These are phyloP conservation scores for Synaphobranchus kaupii DNA, from an alignment of 2,797 vertebrate genomes.

Conservation along the genomic window DNA sequence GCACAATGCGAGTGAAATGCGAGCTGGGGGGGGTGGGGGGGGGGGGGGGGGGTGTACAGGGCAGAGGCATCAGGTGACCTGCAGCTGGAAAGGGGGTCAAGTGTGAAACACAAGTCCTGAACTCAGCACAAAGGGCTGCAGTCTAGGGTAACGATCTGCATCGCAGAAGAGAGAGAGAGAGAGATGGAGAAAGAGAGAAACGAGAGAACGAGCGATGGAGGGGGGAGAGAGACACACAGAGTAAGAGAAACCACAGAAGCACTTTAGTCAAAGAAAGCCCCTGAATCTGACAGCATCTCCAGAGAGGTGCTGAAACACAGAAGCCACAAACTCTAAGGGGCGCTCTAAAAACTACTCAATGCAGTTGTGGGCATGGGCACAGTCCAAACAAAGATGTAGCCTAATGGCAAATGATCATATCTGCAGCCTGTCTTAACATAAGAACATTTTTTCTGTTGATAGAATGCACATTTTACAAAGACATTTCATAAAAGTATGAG, in stretches of 20 bases:
- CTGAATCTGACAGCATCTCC: background rate
- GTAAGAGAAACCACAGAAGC: background rate
- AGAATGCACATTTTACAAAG: too few relatives aligned
- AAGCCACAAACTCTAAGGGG: background rate
- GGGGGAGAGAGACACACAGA: background rate
- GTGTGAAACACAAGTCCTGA: constrained; percentile 61
- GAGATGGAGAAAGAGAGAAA: background rate
- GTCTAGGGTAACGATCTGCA: constrained; percentile 36
- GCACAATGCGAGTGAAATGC: constrained; percentile 53
- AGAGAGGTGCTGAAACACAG: background rate
- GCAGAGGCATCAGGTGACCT: constrained; percentile 56
- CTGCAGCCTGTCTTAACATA: background rate
- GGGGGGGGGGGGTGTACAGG: constrained; percentile 10
- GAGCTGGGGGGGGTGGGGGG: constrained; percentile 34
- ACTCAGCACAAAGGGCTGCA: constrained; percentile 44
- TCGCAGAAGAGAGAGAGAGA: constrained; percentile 1
- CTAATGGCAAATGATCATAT: background rate
- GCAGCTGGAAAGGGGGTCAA: constrained; percentile 63
- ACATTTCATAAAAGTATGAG: too few relatives aligned
- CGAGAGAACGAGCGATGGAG: background rate
- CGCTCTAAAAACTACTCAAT: background rate
- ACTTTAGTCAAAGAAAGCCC: background rate
- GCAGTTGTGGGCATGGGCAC: background rate
- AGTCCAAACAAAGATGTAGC: background rate
- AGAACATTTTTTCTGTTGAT: background rate